Conservation (phyloP, 1,140 invertebrate species). For the Drosophila ficusphila region DNA sequence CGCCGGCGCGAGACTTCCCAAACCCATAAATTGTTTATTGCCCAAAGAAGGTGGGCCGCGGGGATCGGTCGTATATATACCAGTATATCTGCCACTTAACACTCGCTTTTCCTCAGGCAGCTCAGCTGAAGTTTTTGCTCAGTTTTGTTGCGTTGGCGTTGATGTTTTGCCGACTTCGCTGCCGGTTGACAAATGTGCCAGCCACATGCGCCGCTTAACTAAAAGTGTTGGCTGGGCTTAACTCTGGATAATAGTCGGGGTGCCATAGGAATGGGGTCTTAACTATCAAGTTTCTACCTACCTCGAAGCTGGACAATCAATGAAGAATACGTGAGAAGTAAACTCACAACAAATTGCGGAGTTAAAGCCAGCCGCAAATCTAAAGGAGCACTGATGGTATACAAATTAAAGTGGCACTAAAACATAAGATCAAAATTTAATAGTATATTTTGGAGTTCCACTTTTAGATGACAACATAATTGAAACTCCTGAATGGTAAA, state of each 20-base stretch:
- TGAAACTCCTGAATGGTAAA: too few relatives aligned
- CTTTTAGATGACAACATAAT: too few relatives aligned
- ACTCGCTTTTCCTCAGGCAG: conserved; percentile 40
- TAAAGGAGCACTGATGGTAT: too few relatives aligned
- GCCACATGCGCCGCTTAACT: conserved; percentile 76
- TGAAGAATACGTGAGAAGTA: conserved; percentile 48
- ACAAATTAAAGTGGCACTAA: background rate
- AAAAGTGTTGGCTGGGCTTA: conserved; percentile 52
- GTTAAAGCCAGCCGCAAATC: background rate
- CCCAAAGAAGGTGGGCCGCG: conserved; percentile 38
- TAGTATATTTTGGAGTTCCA: too few relatives aligned
- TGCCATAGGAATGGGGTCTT: background rate
- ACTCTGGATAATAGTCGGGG: conserved; percentile 10
- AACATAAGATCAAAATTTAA: too few relatives aligned
- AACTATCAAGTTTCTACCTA: conserved; percentile 58
- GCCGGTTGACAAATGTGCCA: conserved; percentile 75
- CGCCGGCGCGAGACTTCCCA: conserved; percentile 58
- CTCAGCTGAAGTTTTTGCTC: conserved; percentile 37
- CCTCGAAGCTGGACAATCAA: conserved; percentile 57
- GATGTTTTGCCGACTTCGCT: conserved; percentile 74
- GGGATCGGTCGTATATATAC: conserved; percentile 15
- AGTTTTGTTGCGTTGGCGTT: conserved; percentile 68
- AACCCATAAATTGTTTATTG: conserved; percentile 79
- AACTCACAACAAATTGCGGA: conserved; percentile 45
- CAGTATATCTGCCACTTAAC: conserved; percentile 54